These are phyloP conservation scores for Origma solitaria DNA, from an alignment of 2,113 vertebrate genomes.

Conservation along the genomic window DNA sequence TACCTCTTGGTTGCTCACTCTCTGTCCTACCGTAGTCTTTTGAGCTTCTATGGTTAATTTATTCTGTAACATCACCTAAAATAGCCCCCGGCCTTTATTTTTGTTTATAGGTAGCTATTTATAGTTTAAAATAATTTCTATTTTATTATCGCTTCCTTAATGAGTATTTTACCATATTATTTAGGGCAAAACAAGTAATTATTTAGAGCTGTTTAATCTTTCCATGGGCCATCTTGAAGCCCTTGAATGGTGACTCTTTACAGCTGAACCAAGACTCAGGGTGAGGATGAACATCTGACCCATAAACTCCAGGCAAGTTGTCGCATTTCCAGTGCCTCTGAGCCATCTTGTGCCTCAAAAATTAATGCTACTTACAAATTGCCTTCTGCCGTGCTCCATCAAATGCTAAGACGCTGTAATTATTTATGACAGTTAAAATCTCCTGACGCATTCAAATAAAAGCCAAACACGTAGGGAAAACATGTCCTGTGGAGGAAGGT, in stretches of 20 bases:
- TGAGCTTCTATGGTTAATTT: background rate
- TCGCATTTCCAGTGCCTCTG: background rate
- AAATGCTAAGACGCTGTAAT: constrained; percentile 14
- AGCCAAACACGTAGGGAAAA: background rate
- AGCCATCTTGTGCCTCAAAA: constrained; percentile 30
- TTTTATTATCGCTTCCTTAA: background rate
- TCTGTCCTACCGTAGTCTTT: background rate
- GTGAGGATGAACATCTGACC: constrained; percentile 11
- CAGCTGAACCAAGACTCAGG: background rate
- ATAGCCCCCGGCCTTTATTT: background rate
- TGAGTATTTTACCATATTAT: background rate
- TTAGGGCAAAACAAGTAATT: background rate
- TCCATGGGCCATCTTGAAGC: background rate
- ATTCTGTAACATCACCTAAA: background rate
- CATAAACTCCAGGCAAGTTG: constrained; percentile 7
- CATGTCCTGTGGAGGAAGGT: background rate
- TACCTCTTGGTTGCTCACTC: background rate
- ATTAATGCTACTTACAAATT: constrained; percentile 25
- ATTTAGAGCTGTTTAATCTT: constrained; percentile 1
- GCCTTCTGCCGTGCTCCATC: background rate
- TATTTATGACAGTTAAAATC: constrained; percentile 35
- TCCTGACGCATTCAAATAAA: constrained; percentile 1
- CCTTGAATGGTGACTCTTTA: background rate
- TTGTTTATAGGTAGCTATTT: background rate
- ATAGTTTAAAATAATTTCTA: background rate